Base-by-base conservation (phyloP, 2,113 vertebrate species). In the Orycteropus afer region DNA sequence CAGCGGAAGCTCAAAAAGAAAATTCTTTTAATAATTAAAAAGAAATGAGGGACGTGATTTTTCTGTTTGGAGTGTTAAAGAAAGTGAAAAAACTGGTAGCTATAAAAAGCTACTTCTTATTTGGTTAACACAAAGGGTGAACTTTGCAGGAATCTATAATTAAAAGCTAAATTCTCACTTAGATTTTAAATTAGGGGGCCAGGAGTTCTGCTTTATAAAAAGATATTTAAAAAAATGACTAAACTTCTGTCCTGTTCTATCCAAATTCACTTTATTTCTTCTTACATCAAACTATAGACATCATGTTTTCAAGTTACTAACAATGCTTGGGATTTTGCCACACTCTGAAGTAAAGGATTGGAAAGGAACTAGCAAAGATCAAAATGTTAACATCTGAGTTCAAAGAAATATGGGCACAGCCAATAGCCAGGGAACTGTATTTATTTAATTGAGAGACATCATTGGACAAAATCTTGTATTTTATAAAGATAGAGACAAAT, bases 81-180 rank as follows among this genome's bases (percentile, higher is more conserved):
- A 93, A 74, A 96, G 76, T 90, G 84, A 82, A 89, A 91, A 89
- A 89, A 91, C 91, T 86, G 14, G 34, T 93, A 51, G 90, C 93
- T 97, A 93, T 95, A 91, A 96, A 97, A 97, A 93, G 65, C 86
- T 71, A 1, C 65, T 93, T 90, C 59, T 61, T 84, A 69, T 45
- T 91, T 83, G n/a, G 53, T 94, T 93, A 89, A 76, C 47, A 95
- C 76, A 95, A 95, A 95, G 37, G 51, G 37, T 96, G 80, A 97
- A 91, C 94, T 97, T 96, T 94, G n/a, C 12, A 87, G 32, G 95
- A 69, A 77, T 90, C 86, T 96, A 82, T 93, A 97, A 95, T 96
- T 95, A 97, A 96, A 94, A 87, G 91, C 53, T 94, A 92, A 91
- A 84, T 95, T 94, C 57, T 93, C 80, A 91, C 42, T 93, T 78